These are phyloP conservation scores for Hephaestus fuliginosus DNA, from an alignment of 2,797 vertebrate genomes.

Conservation along the genomic window DNA sequence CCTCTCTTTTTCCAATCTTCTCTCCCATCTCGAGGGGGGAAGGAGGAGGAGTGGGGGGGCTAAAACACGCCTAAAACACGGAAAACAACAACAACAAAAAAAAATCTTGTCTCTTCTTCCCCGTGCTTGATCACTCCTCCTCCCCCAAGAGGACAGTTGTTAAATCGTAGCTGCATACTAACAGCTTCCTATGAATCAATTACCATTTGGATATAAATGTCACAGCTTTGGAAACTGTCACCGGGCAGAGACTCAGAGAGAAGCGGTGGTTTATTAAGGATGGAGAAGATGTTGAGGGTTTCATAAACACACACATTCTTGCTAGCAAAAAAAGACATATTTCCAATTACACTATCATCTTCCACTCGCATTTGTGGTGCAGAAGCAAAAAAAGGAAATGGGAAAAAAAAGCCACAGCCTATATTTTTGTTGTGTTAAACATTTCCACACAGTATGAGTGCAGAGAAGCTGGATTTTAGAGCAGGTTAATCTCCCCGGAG, in stretches of 20 bases:
- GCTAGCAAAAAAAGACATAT: conserved; percentile 5
- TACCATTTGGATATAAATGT: conserved; percentile 84
- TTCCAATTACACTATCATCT: conserved; percentile 59
- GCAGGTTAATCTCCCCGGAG: conserved; percentile 13
- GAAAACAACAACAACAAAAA: conserved; percentile 49
- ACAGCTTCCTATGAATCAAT: conserved; percentile 82
- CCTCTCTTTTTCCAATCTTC: conserved; percentile 35
- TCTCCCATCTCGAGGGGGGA: conserved; percentile 33
- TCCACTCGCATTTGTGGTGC: conserved; percentile 1
- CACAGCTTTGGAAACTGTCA: conserved; percentile 77
- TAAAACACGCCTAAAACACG: conserved; percentile 23
- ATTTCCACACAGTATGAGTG: background rate
- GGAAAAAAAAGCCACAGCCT: conserved; percentile 8
- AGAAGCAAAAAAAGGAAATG: conserved; percentile 42
- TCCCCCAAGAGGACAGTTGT: conserved; percentile 56
- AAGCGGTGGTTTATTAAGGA: conserved; percentile 60
- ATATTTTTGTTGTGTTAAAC: conserved; percentile 2
- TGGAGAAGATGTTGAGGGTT: conserved; percentile 30
- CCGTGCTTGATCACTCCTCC: conserved; percentile 42
- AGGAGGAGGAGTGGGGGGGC: background rate
- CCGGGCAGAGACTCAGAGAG: conserved; percentile 64
- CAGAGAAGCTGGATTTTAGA: background rate
- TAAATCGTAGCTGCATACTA: conserved; percentile 79
- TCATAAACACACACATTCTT: conserved; percentile 50
- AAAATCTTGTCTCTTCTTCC: conserved; percentile 47